Evolutionary conservation across 2,888 invertebrate genomes (phyloP), one percentile per base, ranked within the genome.

Genomic region (Fragum fragum): DNA sequence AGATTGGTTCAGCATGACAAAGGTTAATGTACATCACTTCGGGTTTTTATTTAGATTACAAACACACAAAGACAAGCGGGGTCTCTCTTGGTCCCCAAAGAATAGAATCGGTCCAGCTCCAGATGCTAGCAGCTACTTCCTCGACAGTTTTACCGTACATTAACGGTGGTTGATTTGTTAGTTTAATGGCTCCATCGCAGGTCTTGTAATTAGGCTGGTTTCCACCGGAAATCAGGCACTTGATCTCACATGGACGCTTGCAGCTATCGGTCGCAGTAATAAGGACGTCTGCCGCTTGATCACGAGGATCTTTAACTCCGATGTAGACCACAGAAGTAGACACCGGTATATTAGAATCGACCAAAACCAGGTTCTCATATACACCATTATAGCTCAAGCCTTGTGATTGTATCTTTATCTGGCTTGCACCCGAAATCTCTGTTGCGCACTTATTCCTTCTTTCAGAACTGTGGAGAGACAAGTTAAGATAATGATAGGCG

Each of bases 161-260:
- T 29, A 73, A 78, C 3, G 89, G 88, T 1, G 39, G 59, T 5
- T 79, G 61, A 0, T 81, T 42, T 9, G 89, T 83, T 16, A 91
- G 52, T 5, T 85, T 83, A 52, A 91, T 77, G 7, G 86, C 87
- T 0, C 90, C 91, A 0, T 87, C 84, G 59, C 91, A 91, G n/a
- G 88, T 61, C 26, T 83, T 79, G 73, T 87, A 91, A 0, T n/a
- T 18, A 0, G 63, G 29, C 14, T 71, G 76, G 1, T 29, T 72
- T 18, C 81, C 72, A 6, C 79, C 52, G 5, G n/a, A 16, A 21
- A 52, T 16, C 5, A 52, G 16, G 52, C 52, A 52, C 14, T 52
- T 52, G 3, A 16, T 16, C 14, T 52, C 6, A 52, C 52, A 52
- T 16, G 9, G 32, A 36, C 21, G 18, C 21, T 73, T 0, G 79